Percentiles rank a stretch among this genome's conserved stretches.
These are phyloP conservation scores for Labia minor DNA, from an alignment of 2,888 invertebrate species.

Conservation along the genomic window DNA sequence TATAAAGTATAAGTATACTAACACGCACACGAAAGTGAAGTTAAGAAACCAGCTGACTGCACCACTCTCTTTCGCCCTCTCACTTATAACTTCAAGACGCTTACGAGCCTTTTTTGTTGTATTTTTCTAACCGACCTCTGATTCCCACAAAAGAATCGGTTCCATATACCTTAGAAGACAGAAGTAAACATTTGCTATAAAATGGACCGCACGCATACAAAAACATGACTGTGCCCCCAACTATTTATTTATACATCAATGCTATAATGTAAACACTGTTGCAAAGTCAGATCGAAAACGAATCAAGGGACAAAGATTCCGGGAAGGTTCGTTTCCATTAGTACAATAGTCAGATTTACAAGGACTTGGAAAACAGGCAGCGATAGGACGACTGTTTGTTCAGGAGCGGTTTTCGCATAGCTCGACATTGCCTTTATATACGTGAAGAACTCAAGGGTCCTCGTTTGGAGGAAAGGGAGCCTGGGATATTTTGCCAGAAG, in stretches of 20 bases:
- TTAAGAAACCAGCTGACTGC: background rate
- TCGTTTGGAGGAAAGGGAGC: background rate
- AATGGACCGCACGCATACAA: background rate
- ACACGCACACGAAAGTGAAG: background rate
- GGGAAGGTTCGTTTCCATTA: background rate
- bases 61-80: too few species aligned
- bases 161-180: background rate
- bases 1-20: too few species aligned
- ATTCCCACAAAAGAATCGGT: background rate
- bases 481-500: background rate
- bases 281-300: slow-evolving; percentile 13
- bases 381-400: slow-evolving; percentile 5
- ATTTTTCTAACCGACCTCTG: background rate
- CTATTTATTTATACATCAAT: background rate
- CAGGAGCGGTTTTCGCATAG: slow-evolving; percentile 13
- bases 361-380: background rate
- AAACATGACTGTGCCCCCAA: background rate
- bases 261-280: slow-evolving; percentile 1
- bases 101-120: background rate
- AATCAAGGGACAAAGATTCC: background rate
- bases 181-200: slow-evolving; percentile 4
- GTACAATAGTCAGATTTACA: slow-evolving; percentile 8
- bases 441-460: background rate
- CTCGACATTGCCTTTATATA: slow-evolving; percentile 2
- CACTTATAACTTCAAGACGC: background rate